Evolutionary conservation across 2,888 invertebrate species (phyloP).

Genomic region (Cephus spinipes): DNA sequence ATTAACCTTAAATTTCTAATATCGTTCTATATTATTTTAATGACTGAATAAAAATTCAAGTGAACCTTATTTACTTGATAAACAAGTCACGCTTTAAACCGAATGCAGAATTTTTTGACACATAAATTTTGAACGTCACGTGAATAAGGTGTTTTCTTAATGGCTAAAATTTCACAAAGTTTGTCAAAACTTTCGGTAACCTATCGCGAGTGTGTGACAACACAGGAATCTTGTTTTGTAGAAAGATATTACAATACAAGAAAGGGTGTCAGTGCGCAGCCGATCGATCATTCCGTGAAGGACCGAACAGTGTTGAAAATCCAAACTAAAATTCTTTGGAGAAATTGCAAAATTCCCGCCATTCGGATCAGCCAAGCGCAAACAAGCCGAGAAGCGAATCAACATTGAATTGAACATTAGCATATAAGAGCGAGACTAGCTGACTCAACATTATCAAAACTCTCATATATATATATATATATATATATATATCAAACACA

Average conservation of each 20-base stretch:
- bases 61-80: background rate
- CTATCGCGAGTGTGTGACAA: background rate
- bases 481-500: background rate
- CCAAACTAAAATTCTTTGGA: background rate
- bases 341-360: constrained; percentile 16
- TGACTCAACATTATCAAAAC: background rate
- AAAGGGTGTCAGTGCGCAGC: background rate
- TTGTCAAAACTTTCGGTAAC: background rate
- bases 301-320: constrained; percentile 3
- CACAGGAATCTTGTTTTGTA: constrained; percentile 15
- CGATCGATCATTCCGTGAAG: constrained; percentile 5
- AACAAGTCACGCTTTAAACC: background rate
- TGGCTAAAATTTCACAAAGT: background rate
- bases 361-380: constrained; percentile 30
- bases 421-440: constrained; percentile 27
- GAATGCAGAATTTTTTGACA: constrained; percentile 14
- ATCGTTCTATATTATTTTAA: background rate
- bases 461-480: background rate
- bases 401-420: constrained; percentile 36
- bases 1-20: background rate
- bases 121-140: constrained; percentile 18
- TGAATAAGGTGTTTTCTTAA: background rate
- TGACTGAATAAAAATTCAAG: background rate
- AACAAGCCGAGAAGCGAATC: constrained; percentile 29
- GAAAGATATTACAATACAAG: constrained; percentile 7